A percentile compares a stretch with the other conserved stretches of the same genome.
Conservation (phyloP, 2,888 invertebrate genomes). For the Tholera decimalis region DNA sequence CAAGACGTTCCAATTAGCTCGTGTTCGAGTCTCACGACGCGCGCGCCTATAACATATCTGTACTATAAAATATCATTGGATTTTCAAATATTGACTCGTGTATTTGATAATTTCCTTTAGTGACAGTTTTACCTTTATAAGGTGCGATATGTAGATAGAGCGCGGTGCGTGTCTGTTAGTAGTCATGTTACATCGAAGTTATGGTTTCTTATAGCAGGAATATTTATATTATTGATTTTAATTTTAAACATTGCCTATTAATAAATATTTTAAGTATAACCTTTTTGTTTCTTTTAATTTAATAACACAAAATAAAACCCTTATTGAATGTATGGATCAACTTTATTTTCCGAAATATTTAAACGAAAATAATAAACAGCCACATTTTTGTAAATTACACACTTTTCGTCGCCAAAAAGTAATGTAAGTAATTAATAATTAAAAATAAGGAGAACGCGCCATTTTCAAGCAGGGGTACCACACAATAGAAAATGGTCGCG, state of each 20-base stretch:
- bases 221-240: not conserved
- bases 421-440: conserved; percentile 24
- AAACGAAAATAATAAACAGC: conserved; percentile 63
- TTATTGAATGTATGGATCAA: conserved; percentile 60
- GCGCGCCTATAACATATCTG: too few species aligned
- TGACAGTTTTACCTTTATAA: too few species aligned
- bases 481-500: conserved; percentile 37
- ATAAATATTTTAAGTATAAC: conserved; percentile 7
- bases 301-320: conserved; percentile 54
- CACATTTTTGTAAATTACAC: conserved; percentile 55
- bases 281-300: not conserved
- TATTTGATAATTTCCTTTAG: too few species aligned
- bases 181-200: too few species aligned
- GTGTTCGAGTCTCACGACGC: too few species aligned
- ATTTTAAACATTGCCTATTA: not conserved
- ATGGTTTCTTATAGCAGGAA: not conserved
- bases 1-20: too few species aligned
- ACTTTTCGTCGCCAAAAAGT: conserved; percentile 54
- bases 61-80: too few species aligned
- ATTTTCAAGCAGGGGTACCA: conserved; percentile 40
- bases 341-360: conserved; percentile 69
- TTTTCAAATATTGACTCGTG: too few species aligned
- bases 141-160: too few species aligned
- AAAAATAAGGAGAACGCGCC: conserved; percentile 29
- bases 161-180: too few species aligned